Percentiles rank a stretch among this genome's conserved stretches.
Conservation (phyloP, 2,797 vertebrate species). For the Kryptopterus vitreolus region DNA sequence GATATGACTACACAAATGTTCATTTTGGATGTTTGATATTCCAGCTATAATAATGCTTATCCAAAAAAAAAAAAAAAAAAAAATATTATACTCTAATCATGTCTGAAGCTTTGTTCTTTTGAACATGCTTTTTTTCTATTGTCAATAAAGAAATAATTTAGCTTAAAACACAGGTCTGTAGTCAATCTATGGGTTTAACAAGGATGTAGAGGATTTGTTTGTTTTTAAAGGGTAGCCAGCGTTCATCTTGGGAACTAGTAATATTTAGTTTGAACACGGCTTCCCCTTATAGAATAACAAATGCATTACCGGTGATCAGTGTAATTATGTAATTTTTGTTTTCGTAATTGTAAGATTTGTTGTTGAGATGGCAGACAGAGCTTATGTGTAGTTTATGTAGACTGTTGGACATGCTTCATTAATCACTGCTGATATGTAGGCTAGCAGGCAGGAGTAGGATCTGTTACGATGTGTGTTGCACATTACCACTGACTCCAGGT, state of each 20-base stretch:
- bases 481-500: slow-evolving; percentile 18
- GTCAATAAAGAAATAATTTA: background rate
- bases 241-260: slow-evolving; percentile 14
- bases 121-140: background rate
- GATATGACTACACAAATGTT: background rate
- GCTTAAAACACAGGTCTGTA: background rate
- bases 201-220: slow-evolving; percentile 6
- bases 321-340: slow-evolving; percentile 8
- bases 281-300: slow-evolving; percentile 27
- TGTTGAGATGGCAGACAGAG: slow-evolving; percentile 20
- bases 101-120: background rate
- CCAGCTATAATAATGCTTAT: background rate
- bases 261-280: background rate
- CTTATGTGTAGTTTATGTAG: slow-evolving; percentile 27
- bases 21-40: background rate
- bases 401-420: slow-evolving; percentile 32
- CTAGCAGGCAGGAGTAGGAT: slow-evolving; percentile 31
- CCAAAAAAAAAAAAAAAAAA: too few relatives aligned
- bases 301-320: slow-evolving; percentile 28
- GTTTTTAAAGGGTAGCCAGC: background rate
- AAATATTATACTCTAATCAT: background rate
- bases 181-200: background rate
- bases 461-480: slow-evolving; percentile 10
- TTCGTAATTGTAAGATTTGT: slow-evolving; percentile 25
- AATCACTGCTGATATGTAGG: slow-evolving; percentile 23